Conservation (phyloP, 92 coral and sea anemone genomes). For the Muricea muricata region DNA sequence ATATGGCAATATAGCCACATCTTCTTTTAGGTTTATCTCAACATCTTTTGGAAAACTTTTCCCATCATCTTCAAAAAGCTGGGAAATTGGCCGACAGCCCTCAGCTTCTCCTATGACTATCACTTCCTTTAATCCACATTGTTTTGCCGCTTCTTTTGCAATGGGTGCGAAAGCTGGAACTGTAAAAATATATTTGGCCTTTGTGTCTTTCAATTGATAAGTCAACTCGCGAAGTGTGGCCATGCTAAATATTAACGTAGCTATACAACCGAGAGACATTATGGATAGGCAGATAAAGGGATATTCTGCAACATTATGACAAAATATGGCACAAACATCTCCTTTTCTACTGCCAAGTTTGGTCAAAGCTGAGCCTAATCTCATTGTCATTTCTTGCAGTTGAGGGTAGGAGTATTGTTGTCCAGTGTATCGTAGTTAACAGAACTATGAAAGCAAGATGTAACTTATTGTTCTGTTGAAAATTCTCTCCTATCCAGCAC, state of each 20-base stretch:
- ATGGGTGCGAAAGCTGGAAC: slow-evolving; percentile 68
- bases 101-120: slow-evolving; percentile 85
- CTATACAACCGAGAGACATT: slow-evolving; percentile 71
- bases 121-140: slow-evolving; percentile 67
- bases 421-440: slow-evolving; percentile 54
- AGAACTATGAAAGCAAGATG: too few relatives aligned
- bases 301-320: slow-evolving; percentile 78
- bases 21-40: slow-evolving; percentile 75
- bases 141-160: slow-evolving; percentile 63
- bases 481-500: too few relatives aligned
- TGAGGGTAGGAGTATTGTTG: slow-evolving; percentile 74
- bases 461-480: too few relatives aligned
- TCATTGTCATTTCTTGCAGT: slow-evolving; percentile 53
- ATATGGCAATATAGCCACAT: slow-evolving; percentile 74
- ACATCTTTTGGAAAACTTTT: slow-evolving; percentile 59
- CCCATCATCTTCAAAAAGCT: slow-evolving; percentile 69
- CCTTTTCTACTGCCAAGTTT: slow-evolving; percentile 81
- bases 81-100: slow-evolving; percentile 71
- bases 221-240: slow-evolving; percentile 73
- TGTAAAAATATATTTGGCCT: slow-evolving; percentile 69
- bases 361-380: slow-evolving; percentile 77
- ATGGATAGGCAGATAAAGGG: slow-evolving; percentile 71
- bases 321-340: slow-evolving; percentile 78
- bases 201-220: slow-evolving; percentile 73
- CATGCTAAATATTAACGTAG: slow-evolving; percentile 73